Evolutionary conservation across 2,797 vertebrate genomes (phyloP).

Genomic region (Peromyscus melanophrys): DNA sequence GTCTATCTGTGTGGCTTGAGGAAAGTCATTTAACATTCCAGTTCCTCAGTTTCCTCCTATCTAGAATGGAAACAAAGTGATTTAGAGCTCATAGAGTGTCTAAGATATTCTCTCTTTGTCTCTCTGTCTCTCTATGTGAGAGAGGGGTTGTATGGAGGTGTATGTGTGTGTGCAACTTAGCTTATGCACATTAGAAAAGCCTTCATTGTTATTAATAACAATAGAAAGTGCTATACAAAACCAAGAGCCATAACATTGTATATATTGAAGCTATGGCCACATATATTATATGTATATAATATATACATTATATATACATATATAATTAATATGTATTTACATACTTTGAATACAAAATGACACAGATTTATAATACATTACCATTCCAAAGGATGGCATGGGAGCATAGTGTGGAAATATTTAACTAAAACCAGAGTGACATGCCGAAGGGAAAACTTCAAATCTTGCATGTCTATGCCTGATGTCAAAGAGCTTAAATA

Average conservation of each 20-base stretch:
- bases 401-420: not conserved
- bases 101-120: not conserved
- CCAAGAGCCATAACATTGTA: not conserved
- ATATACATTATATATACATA: too few relatives aligned
- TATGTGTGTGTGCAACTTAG: not conserved
- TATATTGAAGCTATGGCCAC: not conserved
- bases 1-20: not conserved
- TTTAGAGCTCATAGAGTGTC: not conserved
- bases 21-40: not conserved
- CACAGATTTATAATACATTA: not conserved
- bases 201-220: conserved; percentile 21
- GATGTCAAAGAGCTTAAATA: not conserved
- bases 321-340: too few relatives aligned
- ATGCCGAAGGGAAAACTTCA: not conserved
- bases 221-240: conserved; percentile 13
- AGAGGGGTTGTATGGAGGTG: not conserved
- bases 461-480: not conserved
- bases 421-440: not conserved
- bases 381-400: not conserved
- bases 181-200: not conserved
- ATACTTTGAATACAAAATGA: not conserved
- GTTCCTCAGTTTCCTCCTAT: not conserved
- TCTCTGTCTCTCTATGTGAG: not conserved
- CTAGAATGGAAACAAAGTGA: not conserved
- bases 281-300: too few relatives aligned